These are phyloP conservation scores for Trachelus troglodyta DNA, from an alignment of 2,888 invertebrate species.

Conservation along the genomic window DNA sequence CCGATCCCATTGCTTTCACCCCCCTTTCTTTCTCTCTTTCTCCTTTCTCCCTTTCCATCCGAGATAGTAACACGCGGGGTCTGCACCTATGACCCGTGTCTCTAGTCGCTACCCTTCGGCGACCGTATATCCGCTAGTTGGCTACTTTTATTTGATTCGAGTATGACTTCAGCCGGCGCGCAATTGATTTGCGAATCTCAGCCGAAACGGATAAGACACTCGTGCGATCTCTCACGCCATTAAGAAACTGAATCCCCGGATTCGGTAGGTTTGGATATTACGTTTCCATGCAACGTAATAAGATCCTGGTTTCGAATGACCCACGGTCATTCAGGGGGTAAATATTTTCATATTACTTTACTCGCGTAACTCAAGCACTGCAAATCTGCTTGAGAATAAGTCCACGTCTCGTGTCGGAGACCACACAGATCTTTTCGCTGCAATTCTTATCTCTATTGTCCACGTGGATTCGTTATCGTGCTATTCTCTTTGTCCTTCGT, in stretches of 20 bases:
- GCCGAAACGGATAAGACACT: not conserved
- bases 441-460: not conserved
- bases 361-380: conserved; percentile 59
- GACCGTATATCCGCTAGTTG: not conserved
- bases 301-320: conserved; percentile 63
- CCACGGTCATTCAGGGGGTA: conserved; percentile 51
- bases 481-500: not conserved
- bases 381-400: conserved; percentile 40
- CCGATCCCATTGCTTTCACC: conserved; percentile 46
- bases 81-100: not conserved
- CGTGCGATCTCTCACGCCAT: conserved; percentile 2
- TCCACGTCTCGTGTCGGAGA: conserved; percentile 65
- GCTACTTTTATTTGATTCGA: not conserved
- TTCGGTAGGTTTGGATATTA: conserved; percentile 44
- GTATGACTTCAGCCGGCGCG: not conserved
- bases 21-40: not conserved
- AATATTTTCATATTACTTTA: conserved; percentile 66
- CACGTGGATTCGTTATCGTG: not conserved
- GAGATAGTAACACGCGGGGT: not conserved
- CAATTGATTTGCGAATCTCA: not conserved
- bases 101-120: not conserved
- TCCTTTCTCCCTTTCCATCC: conserved; percentile 17
- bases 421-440: conserved; percentile 62
- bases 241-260: conserved; percentile 47
- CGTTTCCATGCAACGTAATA: conserved; percentile 57